Evolutionary conservation across 2,113 vertebrate species (phyloP).

Genomic region (Tragelaphus buxtoni): DNA sequence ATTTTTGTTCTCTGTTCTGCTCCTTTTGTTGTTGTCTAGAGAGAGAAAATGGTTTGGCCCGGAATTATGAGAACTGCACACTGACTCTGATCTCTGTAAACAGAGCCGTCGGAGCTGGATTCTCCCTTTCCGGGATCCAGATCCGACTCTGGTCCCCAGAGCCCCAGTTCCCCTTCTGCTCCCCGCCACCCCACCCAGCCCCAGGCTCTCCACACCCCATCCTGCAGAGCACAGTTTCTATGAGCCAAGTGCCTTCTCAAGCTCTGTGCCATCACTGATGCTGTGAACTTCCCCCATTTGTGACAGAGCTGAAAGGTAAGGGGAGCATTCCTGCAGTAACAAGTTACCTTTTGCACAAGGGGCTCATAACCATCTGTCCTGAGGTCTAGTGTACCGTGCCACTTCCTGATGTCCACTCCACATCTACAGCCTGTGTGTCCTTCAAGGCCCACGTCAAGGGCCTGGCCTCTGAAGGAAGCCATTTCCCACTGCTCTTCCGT

Average conservation of each 20-base stretch:
- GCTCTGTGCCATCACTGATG: not conserved
- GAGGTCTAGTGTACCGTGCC: not conserved
- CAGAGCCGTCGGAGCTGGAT: not conserved
- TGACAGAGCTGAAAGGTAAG: not conserved
- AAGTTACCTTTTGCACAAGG: not conserved
- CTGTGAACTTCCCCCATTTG: not conserved
- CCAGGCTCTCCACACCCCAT: rapidly evolving
- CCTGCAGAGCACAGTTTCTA: not conserved
- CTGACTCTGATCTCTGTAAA: not conserved
- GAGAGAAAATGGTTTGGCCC: not conserved
- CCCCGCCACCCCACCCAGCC: not conserved
- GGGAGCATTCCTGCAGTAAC: not conserved
- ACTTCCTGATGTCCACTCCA: not conserved
- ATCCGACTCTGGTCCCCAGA: not conserved
- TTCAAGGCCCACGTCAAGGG: not conserved
- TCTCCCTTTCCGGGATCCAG: not conserved
- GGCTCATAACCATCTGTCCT: too few species aligned
- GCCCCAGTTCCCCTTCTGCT: too few species aligned
- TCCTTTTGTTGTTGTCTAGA: not conserved
- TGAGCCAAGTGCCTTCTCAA: not conserved
- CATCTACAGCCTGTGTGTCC: not conserved
- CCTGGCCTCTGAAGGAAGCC: not conserved
- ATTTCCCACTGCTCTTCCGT: not conserved
- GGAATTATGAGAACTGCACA: not conserved
- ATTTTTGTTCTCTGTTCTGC: not conserved